phyloP scores from a whole-genome alignment of 2,113 vertebrate genomes.

The Hemicordylus capensis region DNA sequence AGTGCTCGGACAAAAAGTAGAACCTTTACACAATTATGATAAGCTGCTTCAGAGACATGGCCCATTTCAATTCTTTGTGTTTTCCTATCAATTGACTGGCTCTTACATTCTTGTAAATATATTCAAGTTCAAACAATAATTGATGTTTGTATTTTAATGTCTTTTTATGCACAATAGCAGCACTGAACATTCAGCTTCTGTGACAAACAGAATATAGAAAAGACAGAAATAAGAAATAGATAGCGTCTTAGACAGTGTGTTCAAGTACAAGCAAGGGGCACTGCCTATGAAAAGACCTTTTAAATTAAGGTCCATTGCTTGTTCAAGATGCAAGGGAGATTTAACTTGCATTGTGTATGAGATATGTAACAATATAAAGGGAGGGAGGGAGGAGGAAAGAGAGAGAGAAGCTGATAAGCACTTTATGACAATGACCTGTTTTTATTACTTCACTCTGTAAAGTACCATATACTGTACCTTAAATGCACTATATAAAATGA shows the following conservation, averaged over 20 bases:
- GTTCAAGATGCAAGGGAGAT: constrained; percentile 18
- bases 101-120: neutral
- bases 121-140: neutral
- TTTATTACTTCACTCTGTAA: too few species aligned
- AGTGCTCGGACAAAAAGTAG: neutral
- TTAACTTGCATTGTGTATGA: rapidly evolving
- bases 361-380: rapidly evolving
- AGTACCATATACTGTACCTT: too few species aligned
- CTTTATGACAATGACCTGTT: too few species aligned
- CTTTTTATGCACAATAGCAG: neutral
- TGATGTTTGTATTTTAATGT: neutral
- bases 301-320: constrained; percentile 1
- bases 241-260: neutral
- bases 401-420: too few species aligned
- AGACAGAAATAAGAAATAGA: neutral
- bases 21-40: constrained; percentile 14
- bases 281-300: neutral
- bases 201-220: neutral
- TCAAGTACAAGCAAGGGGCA: neutral
- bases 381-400: too few species aligned
- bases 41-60: constrained; percentile 10
- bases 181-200: constrained; percentile 11
- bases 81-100: neutral
- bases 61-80: neutral
- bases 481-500: too few species aligned